Conservation (phyloP, 92 coral and sea anemone genomes). For the Montipora capitata region DNA sequence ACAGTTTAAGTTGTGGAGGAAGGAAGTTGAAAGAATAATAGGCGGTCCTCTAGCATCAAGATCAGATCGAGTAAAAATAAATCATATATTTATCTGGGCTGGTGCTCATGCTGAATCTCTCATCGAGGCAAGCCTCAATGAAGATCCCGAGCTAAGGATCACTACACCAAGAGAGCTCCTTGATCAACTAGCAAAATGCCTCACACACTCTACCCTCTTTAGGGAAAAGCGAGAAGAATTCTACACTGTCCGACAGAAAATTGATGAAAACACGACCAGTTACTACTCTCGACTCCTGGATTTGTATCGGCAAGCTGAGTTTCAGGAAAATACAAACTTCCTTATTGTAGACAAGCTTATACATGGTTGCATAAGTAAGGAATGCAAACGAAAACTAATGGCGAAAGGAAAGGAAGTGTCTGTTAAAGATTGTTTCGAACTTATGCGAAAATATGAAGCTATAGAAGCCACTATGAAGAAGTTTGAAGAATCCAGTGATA, state of each 20-base stretch:
- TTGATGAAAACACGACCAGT: no score
- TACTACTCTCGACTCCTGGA: constrained; percentile 76
- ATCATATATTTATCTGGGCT: constrained; percentile 80
- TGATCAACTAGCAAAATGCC: constrained; percentile 76
- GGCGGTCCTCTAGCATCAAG: constrained; percentile 77
- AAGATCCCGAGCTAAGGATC: constrained; percentile 63
- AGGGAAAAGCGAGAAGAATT: constrained; percentile 82
- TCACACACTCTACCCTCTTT: constrained; percentile 76
- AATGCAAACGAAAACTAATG: constrained; percentile 65
- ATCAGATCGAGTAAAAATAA: constrained; percentile 75
- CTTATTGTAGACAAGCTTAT: constrained; percentile 73
- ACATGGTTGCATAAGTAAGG: constrained; percentile 72
- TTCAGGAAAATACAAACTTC: constrained; percentile 36
- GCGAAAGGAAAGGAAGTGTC: constrained; percentile 7
- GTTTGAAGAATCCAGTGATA: no score
- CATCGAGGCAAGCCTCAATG: constrained; percentile 70
- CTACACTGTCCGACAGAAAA: not conserved
- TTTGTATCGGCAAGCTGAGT: constrained; percentile 71
- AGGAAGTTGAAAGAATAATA: constrained; percentile 78
- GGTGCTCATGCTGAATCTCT: constrained; percentile 87
- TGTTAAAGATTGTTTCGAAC: no score
- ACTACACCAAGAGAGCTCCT: constrained; percentile 62
- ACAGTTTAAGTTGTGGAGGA: constrained; percentile 80
- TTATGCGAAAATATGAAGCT: constrained; percentile 58
- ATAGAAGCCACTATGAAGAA: constrained; percentile 47